Percentiles rank a stretch among this genome's conserved stretches.
Conservation (phyloP, 2,113 vertebrate species). For the Nanorana parkeri region DNA sequence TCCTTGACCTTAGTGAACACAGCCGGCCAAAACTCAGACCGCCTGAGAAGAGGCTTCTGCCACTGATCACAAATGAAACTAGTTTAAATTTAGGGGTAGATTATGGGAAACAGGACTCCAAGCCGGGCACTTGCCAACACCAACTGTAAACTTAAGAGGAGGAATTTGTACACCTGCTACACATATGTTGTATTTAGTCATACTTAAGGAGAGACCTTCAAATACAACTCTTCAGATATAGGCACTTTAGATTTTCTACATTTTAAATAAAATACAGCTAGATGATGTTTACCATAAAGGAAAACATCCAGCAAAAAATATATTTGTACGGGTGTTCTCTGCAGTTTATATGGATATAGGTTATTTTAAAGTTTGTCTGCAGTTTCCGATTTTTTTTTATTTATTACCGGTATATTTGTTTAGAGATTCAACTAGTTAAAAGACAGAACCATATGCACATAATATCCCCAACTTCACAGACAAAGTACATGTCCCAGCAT, state of each 20-base stretch:
- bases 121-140: conserved; percentile 12
- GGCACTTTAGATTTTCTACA: not conserved
- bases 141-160: not conserved
- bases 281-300: not conserved
- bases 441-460: too few species aligned
- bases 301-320: too few species aligned
- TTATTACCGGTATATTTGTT: too few species aligned
- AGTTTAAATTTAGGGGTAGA: conserved; percentile 42
- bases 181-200: not conserved
- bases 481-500: too few species aligned
- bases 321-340: too few species aligned
- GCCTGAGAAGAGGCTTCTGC: not conserved
- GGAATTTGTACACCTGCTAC: conserved; percentile 17
- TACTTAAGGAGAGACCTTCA: not conserved
- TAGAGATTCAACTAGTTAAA: too few species aligned
- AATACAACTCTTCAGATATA: too few species aligned
- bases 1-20: conserved; percentile 8
- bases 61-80: conserved; percentile 10
- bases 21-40: conserved; percentile 7
- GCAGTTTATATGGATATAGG: too few species aligned
- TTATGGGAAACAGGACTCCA: conserved; percentile 51
- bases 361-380: too few species aligned
- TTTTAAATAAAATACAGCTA: not conserved
- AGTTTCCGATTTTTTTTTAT: too few species aligned
- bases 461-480: too few species aligned